Base-by-base conservation (phyloP, 2,888 invertebrate genomes). In the Melanophora roralis region DNA sequence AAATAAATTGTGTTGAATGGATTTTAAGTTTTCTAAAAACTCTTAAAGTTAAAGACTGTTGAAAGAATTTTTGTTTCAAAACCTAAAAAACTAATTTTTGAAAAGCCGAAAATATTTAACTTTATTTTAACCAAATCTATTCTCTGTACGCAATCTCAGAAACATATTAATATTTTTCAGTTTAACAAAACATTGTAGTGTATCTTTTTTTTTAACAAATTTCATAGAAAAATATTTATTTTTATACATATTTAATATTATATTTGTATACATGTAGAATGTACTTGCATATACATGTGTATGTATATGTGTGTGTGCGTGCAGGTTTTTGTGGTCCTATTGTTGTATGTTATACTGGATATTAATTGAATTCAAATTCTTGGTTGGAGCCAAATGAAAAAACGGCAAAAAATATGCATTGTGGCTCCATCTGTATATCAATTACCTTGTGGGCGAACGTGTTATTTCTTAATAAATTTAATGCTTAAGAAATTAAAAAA, bases 341-440 rank as follows among this genome's bases (percentile, higher is more conserved):
- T n/a, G n/a, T 9, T 27, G 53, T 64, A n/a, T 75, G 6, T 23
- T 16, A 32, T 59, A 34, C 38, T 12, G 8, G 14, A n/a, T 53
- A 34, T 53, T 27, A 19, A 16, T 16, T 55, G 5, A 23, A 21
- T 40, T 49, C n/a, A 59, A 32, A 34, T 53, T 51, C 5, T 67
- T 67, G 21, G 34, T 51, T 74, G 59, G 51, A 55, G 57, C 57
- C 23, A 34, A 19, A 40, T 14, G 27, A 27, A 59, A 40, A 65
- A 47, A 55, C 21, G 36, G n/a, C n/a, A 34, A 32, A 16, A 11
- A 8, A 1, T 9, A 36, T 27, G 6, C 27, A 27, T 27, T 3
- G 69, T 57, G 77, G 80, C 80, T 73, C 80, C 80, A 80, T 80
- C 80, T 80, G 45, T 14, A 9, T 77, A 67, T 80, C 62, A 68